Evolutionary conservation across 2,113 vertebrate species (phyloP).

Genomic region (Leptocoma aspasia): DNA sequence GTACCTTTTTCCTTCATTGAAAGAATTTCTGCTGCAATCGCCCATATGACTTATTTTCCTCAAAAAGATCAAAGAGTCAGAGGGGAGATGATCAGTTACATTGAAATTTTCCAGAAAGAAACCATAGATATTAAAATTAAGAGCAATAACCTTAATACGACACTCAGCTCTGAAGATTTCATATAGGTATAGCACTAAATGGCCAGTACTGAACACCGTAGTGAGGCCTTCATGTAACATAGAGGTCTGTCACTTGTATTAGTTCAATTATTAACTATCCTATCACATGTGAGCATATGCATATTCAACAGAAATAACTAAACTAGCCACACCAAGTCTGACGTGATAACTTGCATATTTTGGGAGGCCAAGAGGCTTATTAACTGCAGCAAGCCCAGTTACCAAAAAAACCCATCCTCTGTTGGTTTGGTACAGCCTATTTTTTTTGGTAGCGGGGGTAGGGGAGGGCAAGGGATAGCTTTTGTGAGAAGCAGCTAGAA

Average conservation of each 20-base stretch:
- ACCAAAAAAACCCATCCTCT: background rate
- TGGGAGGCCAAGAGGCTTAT: background rate
- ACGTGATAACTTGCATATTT: background rate
- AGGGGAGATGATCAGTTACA: background rate
- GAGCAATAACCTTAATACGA: background rate
- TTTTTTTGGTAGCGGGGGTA: background rate
- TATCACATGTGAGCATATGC: background rate
- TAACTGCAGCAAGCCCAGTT: background rate
- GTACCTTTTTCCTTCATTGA: background rate
- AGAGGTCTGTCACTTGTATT: background rate
- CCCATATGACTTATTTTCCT: background rate
- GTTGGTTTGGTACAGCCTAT: background rate
- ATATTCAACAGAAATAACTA: background rate
- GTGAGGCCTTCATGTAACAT: background rate
- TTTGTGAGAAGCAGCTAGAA: background rate
- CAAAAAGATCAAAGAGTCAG: background rate
- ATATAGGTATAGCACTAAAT: background rate
- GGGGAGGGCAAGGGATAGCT: too few species aligned
- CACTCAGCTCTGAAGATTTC: background rate
- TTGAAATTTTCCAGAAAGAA: background rate
- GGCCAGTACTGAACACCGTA: fast-evolving
- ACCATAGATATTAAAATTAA: background rate
- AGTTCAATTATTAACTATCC: background rate
- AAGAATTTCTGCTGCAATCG: background rate
- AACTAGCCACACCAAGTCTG: background rate